A percentile compares a stretch with the other conserved stretches of the same genome.
Evolutionary conservation across 2,797 vertebrate species (phyloP).

Genomic region (Corythornis leucogaster): DNA sequence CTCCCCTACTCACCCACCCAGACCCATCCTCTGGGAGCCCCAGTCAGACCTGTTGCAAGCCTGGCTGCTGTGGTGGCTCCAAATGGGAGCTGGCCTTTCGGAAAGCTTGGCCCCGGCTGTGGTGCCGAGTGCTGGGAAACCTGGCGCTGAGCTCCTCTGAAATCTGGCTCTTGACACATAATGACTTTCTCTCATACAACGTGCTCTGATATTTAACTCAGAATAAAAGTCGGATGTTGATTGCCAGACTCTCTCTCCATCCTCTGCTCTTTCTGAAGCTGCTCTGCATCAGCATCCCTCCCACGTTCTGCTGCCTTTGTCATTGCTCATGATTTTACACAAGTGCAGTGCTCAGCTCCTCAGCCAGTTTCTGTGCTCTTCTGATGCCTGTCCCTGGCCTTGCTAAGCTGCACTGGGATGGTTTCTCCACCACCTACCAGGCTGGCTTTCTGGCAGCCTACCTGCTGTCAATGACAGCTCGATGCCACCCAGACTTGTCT

Average conservation of each 20-base stretch:
- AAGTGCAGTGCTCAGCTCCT: neutral
- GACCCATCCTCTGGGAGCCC: neutral
- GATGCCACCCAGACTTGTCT: accelerated
- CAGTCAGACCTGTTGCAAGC: neutral
- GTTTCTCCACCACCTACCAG: neutral
- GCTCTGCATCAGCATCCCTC: constrained; percentile 21
- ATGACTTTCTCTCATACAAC: neutral
- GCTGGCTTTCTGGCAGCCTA: neutral
- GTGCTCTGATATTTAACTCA: constrained; percentile 41
- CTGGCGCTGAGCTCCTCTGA: constrained; percentile 11
- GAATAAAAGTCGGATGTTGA: neutral
- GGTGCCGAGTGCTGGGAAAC: constrained; percentile 36
- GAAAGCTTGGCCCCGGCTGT: neutral
- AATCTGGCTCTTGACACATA: constrained; percentile 49
- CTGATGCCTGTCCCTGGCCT: neutral
- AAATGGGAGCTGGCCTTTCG: neutral
- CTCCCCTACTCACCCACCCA: neutral
- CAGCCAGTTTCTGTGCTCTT: neutral
- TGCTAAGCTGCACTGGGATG: neutral
- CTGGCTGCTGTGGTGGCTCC: neutral
- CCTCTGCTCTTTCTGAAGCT: constrained; percentile 20
- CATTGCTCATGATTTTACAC: constrained; percentile 31
- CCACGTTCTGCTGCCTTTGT: constrained; percentile 45
- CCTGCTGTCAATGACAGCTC: neutral
- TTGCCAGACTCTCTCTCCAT: constrained; percentile 29